Percentiles rank a stretch among this genome's conserved stretches.
phyloP scores from a whole-genome alignment of 2,888 invertebrate species.

The Thereva unica region DNA sequence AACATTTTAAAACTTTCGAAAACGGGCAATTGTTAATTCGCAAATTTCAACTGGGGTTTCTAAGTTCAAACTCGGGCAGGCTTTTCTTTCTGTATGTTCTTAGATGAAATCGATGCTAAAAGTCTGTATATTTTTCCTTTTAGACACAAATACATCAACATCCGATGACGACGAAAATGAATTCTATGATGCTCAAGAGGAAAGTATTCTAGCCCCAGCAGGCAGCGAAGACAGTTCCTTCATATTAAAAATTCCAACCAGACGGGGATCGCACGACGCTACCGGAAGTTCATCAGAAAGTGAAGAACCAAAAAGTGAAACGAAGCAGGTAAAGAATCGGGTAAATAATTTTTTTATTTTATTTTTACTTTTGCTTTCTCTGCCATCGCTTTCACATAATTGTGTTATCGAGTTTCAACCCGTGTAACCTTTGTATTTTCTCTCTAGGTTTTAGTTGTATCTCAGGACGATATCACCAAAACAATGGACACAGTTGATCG shows the following conservation, averaged over 20 bases:
- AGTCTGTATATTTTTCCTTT: slow-evolving; percentile 37
- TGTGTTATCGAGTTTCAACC: neutral
- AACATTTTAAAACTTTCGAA: too few relatives aligned
- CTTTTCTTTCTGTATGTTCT: too few relatives aligned
- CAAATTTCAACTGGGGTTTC: too few relatives aligned
- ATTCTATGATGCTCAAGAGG: slow-evolving; percentile 72
- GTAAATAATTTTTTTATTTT: slow-evolving; percentile 32
- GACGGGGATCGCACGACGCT: slow-evolving; percentile 57
- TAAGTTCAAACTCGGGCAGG: too few relatives aligned
- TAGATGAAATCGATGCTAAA: too few relatives aligned
- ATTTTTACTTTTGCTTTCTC: slow-evolving; percentile 16
- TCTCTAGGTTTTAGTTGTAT: slow-evolving; percentile 60
- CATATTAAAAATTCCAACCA: slow-evolving; percentile 65
- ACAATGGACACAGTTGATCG: slow-evolving; percentile 44
- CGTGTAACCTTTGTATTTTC: neutral
- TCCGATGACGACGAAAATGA: slow-evolving; percentile 76
- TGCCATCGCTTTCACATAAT: too few relatives aligned
- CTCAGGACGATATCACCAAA: slow-evolving; percentile 59
- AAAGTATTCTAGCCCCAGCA: slow-evolving; percentile 50
- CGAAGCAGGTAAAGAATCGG: slow-evolving; percentile 55
- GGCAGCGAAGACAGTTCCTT: slow-evolving; percentile 60
- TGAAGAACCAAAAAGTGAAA: slow-evolving; percentile 59
- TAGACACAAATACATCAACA: slow-evolving; percentile 49
- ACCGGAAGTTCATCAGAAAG: slow-evolving; percentile 60
- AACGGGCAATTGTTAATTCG: too few relatives aligned